Evolutionary conservation across 2,888 invertebrate genomes (phyloP).

Genomic region (Nemoura dubitans): DNA sequence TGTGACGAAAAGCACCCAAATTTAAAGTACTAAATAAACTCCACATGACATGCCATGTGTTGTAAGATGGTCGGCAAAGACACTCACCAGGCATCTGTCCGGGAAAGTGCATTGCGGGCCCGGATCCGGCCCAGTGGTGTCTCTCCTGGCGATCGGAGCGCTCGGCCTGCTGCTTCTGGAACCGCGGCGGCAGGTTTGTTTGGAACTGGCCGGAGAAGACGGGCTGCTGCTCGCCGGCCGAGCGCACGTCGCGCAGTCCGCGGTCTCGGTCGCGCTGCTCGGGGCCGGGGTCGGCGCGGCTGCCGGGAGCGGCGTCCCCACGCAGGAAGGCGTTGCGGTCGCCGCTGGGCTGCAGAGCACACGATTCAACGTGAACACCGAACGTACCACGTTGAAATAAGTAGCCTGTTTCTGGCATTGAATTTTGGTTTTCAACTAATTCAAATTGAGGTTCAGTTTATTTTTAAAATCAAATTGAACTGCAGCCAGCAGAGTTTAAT

Average conservation of each 20-base stretch:
- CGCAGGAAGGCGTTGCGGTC: slow-evolving; percentile 44
- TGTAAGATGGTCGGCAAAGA: too few species aligned
- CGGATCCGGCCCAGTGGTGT: background rate
- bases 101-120: slow-evolving; percentile 54
- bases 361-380: too few species aligned
- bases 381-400: too few species aligned
- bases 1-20: too few species aligned
- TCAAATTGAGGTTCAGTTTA: too few species aligned
- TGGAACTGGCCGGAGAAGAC: slow-evolving; percentile 80
- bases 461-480: too few species aligned
- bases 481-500: too few species aligned
- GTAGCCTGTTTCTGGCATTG: too few species aligned
- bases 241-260: slow-evolving; percentile 45
- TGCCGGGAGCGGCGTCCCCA: slow-evolving; percentile 43
- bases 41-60: too few species aligned
- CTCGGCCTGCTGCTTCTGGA: slow-evolving; percentile 77
- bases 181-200: slow-evolving; percentile 85
- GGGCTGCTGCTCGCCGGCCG: slow-evolving; percentile 63
- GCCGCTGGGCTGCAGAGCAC: background rate
- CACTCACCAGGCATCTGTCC: slow-evolving; percentile 58
- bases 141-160: background rate
- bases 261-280: slow-evolving; percentile 54
- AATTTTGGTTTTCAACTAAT: too few species aligned
- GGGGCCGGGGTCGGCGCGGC: slow-evolving; percentile 48
- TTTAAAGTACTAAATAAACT: too few species aligned